phyloP scores from a whole-genome alignment of 2,888 invertebrate genomes.

The Thecophora atra region DNA sequence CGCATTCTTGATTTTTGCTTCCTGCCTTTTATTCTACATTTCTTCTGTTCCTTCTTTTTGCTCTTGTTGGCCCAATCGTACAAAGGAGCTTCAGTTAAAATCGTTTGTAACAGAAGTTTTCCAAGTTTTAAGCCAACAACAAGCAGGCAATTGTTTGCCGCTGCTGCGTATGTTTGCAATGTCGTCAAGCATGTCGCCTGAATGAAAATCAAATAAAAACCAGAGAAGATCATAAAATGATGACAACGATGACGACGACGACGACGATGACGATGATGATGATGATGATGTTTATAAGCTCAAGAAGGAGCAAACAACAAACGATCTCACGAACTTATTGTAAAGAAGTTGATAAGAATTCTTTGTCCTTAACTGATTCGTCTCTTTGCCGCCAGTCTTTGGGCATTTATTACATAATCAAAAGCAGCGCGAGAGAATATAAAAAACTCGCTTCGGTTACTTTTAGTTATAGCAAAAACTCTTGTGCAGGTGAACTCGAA shows the following conservation, averaged over 20 bases:
- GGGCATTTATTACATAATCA: constrained; percentile 19
- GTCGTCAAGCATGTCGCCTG: not conserved
- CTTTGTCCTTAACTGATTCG: constrained; percentile 32
- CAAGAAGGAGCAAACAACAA: not conserved
- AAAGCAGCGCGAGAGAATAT: not conserved
- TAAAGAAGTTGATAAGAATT: constrained; percentile 20
- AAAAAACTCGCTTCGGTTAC: too few relatives aligned
- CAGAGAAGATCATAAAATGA: not conserved
- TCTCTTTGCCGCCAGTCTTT: not conserved
- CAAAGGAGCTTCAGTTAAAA: not conserved
- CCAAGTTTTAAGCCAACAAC: not conserved
- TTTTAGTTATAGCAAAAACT: too few relatives aligned
- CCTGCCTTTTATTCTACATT: too few relatives aligned
- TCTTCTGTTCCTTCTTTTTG: not conserved
- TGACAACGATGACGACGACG: too few relatives aligned
- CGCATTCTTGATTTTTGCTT: too few relatives aligned
- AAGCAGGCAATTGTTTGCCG: not conserved
- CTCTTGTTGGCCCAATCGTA: too few relatives aligned
- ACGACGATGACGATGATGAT: too few relatives aligned
- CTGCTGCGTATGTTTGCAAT: not conserved
- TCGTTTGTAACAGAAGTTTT: constrained; percentile 1
- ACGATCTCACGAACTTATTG: not conserved
- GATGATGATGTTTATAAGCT: not conserved
- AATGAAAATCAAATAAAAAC: not conserved
- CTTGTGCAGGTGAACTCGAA: too few relatives aligned